These are phyloP conservation scores for Characodon lateralis DNA, from an alignment of 2,797 vertebrate genomes.

Conservation along the genomic window DNA sequence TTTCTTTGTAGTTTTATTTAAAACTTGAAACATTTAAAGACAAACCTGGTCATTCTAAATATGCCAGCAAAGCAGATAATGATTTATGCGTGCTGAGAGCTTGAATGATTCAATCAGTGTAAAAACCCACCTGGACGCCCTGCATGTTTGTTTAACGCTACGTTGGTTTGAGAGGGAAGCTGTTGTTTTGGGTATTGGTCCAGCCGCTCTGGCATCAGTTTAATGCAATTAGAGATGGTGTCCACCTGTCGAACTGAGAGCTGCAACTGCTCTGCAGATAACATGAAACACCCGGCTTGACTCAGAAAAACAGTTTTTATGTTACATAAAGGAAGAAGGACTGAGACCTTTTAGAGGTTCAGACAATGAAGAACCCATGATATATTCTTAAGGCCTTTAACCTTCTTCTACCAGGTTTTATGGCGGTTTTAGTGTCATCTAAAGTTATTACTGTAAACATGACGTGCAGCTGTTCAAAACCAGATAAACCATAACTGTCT, in stretches of 20 bases:
- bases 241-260: constrained; percentile 34
- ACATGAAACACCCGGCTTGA: constrained; percentile 4
- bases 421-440: too few relatives aligned
- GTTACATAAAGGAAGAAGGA: too few relatives aligned
- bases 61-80: background rate
- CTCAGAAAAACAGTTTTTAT: background rate
- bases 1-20: too few relatives aligned
- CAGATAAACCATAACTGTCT: background rate
- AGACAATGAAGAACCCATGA: too few relatives aligned
- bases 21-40: too few relatives aligned
- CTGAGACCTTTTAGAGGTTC: too few relatives aligned
- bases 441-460: background rate
- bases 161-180: constrained; percentile 6
- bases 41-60: background rate
- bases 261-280: constrained; percentile 31
- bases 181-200: constrained; percentile 34
- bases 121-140: constrained; percentile 11
- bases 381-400: too few relatives aligned
- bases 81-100: background rate
- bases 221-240: constrained; percentile 60
- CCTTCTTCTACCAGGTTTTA: too few relatives aligned
- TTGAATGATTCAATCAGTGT: background rate
- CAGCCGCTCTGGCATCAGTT: constrained; percentile 41
- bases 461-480: background rate
- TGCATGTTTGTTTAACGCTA: background rate